Evolutionary conservation across 2,888 invertebrate genomes (phyloP).

Genomic region (Andrena hattorfiana): DNA sequence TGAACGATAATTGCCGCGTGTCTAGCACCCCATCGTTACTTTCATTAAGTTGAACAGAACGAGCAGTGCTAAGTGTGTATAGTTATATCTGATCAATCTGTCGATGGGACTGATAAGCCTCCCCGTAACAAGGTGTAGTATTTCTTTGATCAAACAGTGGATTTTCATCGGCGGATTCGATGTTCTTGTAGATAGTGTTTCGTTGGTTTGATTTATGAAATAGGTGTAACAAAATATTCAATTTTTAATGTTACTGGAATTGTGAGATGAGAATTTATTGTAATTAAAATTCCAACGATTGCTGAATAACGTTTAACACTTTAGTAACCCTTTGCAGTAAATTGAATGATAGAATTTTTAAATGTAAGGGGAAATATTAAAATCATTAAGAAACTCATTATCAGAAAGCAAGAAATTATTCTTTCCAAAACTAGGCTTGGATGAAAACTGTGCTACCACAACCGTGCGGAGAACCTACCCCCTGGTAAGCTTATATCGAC

Average conservation of each 20-base stretch:
- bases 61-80: not conserved
- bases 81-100: not conserved
- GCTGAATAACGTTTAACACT: too few relatives aligned
- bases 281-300: too few relatives aligned
- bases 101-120: not conserved
- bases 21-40: not conserved
- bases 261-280: too few relatives aligned
- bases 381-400: not conserved
- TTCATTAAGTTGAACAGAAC: constrained; percentile 6
- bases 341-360: not conserved
- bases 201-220: too few relatives aligned
- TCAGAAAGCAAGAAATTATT: not conserved
- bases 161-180: too few relatives aligned
- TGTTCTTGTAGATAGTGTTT: too few relatives aligned
- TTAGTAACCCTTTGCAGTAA: not conserved
- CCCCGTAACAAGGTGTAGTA: not conserved
- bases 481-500: not conserved
- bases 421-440: not conserved
- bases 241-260: too few relatives aligned
- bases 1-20: constrained; percentile 36
- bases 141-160: not conserved
- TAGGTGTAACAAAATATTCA: too few relatives aligned
- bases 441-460: not conserved
- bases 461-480: not conserved
- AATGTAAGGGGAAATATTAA: too few relatives aligned